Evolutionary conservation across 1,140 invertebrate genomes (phyloP), one percentile per base, ranked within the genome.

Genomic region (Steinernema khuongi): DNA sequence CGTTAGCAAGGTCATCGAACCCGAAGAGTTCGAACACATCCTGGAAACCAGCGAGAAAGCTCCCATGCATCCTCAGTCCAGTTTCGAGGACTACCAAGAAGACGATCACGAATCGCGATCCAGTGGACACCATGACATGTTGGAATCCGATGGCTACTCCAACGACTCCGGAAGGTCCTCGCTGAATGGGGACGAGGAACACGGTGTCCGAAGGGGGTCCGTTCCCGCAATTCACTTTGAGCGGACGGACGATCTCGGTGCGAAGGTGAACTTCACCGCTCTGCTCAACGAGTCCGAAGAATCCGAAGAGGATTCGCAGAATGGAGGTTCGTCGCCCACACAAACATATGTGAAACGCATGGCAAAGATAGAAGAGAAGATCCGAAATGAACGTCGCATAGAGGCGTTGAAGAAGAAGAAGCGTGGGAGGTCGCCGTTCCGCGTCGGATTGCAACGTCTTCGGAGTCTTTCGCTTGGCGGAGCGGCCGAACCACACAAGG

Each of bases 241-340:
- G n/a, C 36, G 36, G 7, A 11, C 7, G 7, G 36, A 60, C 4
- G 50, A 60, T 26, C 19, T 60, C 4, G 50, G 14, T 2, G 7
- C 7, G 4, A 60, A 2, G 11, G 50, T 22, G 11, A 60, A 60
- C 19, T 60, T 60, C 19, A 60, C 50, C 7, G 11, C 50, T 7
- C 11, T 60, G 50, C 4, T 60, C 7, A n/a, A 41, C 7, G 50
- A 60, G 50, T 60, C 50, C 14, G 50, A 60, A 60, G 50, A 60
- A 60, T 60, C 50, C 50, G 50, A 60, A 60, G 50, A 60, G 50
- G 50, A 60, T 60, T 60, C 19, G 11, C 50, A 60, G 50, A 41
- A 41, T n/a, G 36, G 36, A 11, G 36, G 36, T n/a, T 60, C 50
- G 22, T 60, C 50, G 11, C 50, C 50, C 11, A 60, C 50, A 22